Evolutionary conservation across 2,113 vertebrate genomes (phyloP), one percentile per base, ranked within the genome.

Genomic region (Ondatra zibethicus): DNA sequence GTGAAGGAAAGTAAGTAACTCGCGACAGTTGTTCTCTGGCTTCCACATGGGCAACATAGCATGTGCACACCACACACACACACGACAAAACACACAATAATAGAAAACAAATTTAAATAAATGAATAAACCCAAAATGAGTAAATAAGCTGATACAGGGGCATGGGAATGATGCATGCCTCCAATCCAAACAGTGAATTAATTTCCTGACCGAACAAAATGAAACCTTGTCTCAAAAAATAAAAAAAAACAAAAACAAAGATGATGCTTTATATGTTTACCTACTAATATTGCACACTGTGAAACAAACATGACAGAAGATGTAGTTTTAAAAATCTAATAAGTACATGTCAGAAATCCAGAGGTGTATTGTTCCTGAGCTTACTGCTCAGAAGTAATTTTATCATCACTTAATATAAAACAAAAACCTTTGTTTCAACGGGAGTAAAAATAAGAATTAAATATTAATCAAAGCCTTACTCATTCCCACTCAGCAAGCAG

Each of bases 401-500:
- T 68, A 70, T 42, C 58, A 12, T 68, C 17, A 61, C 77, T 77
- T 96, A 77, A 47, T 47, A 88, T 72, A 17, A 88, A 92, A 92
- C 27, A 42, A 73, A 66, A 73, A 19, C 3, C 29, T 16, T 12
- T 90, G 10, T 58, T 82, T 78, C 66, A 50, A 66, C 50, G 9
- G 63, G 77, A 81, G 77, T n/a, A 82, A 95, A 92, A 82, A 33
- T 42, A 66, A 75, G n/a, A 88, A 80, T 29, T 77, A 87, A 94
- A 58, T 84, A 42, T 12, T 68, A 94, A 76, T 93, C 52, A 50
- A 75, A 75, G 16, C 27, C 50, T 82, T 77, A 63, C 45, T 91
- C 25, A 55, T 5, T 58, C 39, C 12, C 10, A 66, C 63, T 76
- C 10, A 47, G 1, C 33, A 92, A 85, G 23, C n/a, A 72, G 8